Percentiles rank a stretch among this genome's conserved stretches.
These are phyloP conservation scores for Lacerta bilineata DNA, from an alignment of 2,797 vertebrate species.

Conservation along the genomic window DNA sequence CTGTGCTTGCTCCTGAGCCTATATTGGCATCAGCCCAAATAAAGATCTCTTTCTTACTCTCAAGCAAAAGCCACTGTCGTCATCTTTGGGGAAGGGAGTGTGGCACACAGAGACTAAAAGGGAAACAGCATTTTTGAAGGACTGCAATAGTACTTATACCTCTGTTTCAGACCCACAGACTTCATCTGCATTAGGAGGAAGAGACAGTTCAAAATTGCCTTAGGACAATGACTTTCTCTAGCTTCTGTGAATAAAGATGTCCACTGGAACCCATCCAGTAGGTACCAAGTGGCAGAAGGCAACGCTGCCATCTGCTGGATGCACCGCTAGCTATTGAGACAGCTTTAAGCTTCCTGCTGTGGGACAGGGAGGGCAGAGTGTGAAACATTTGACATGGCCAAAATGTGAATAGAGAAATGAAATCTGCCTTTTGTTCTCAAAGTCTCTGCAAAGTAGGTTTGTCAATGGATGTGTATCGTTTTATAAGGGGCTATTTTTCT, in stretches of 20 bases:
- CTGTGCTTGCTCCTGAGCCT: too few species aligned
- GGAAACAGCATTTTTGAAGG: not conserved
- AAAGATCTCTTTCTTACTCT: too few species aligned
- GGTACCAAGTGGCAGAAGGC: not conserved
- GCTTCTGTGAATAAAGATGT: not conserved
- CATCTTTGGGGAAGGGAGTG: too few species aligned
- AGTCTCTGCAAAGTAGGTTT: not conserved
- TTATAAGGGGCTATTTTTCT: too few species aligned
- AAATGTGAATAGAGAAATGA: too few species aligned
- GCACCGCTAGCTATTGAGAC: rapidly evolving
- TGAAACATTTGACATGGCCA: not conserved
- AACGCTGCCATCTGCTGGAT: not conserved
- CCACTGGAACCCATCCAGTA: constrained; percentile 7
- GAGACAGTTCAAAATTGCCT: not conserved
- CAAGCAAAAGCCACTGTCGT: too few species aligned
- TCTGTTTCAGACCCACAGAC: not conserved
- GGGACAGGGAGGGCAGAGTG: not conserved
- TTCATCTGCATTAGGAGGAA: not conserved
- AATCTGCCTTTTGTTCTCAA: not conserved
- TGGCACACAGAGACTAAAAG: not conserved
- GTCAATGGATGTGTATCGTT: not conserved
- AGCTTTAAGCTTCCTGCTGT: constrained; percentile 3
- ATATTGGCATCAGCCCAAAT: too few species aligned
- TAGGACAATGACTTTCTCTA: not conserved
- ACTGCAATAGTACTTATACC: not conserved